Evolutionary conservation across 1,140 invertebrate genomes (phyloP).

Genomic region (Mercenaria mercenaria): DNA sequence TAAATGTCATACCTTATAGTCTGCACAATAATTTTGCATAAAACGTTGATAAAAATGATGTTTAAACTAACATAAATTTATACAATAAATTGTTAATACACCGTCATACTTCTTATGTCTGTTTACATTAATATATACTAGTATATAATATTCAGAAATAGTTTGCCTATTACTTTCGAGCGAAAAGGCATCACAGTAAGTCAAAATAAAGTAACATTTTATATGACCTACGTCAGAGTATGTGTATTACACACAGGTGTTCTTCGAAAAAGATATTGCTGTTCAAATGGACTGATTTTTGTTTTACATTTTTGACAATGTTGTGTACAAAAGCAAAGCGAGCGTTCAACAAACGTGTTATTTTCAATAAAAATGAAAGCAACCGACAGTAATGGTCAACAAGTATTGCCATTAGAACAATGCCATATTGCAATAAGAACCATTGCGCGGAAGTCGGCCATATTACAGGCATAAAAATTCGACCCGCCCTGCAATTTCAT

Average conservation of each 20-base stretch:
- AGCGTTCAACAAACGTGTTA: slow-evolving; percentile 15
- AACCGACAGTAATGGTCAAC: slow-evolving; percentile 10
- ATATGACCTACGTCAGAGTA: not conserved
- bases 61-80: too few relatives aligned
- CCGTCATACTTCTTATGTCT: too few relatives aligned
- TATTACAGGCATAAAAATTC: slow-evolving; percentile 40
- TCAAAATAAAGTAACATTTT: not conserved
- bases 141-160: too few relatives aligned
- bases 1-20: not conserved
- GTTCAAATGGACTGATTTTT: not conserved
- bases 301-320: slow-evolving; percentile 30
- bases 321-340: slow-evolving; percentile 21
- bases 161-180: not conserved
- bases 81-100: too few relatives aligned
- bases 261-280: not conserved
- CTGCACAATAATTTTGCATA: not conserved
- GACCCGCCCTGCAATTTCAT: slow-evolving; percentile 61
- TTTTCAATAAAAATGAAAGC: slow-evolving; percentile 58
- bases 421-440: not conserved
- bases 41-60: not conserved
- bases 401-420: not conserved
- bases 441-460: slow-evolving; percentile 52
- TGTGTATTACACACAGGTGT: not conserved
- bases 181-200: not conserved
- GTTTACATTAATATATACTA: too few relatives aligned